Evolutionary conservation across 2,797 vertebrate genomes (phyloP).

Genomic region (Cryptoprocta ferox): DNA sequence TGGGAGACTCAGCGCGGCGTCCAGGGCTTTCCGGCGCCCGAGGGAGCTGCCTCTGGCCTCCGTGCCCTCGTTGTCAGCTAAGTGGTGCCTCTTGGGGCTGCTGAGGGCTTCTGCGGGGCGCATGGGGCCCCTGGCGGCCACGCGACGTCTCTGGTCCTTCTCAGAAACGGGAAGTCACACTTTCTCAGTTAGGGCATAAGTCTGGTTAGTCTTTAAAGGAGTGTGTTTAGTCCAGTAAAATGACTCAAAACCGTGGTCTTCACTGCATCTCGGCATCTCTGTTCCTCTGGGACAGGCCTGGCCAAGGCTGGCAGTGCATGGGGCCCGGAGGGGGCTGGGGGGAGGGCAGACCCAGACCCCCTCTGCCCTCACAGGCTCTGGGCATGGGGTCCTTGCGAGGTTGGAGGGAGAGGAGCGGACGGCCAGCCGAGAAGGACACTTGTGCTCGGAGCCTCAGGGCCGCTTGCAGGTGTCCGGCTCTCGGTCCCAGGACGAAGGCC

Average conservation of each 20-base stretch:
- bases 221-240: background rate
- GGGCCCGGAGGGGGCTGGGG: too few species aligned
- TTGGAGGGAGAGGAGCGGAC: background rate
- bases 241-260: background rate
- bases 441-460: rapidly evolving
- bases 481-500: background rate
- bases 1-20: background rate
- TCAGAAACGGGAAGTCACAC: background rate
- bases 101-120: background rate
- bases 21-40: background rate
- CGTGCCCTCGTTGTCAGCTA: rapidly evolving
- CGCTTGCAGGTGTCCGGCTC: rapidly evolving
- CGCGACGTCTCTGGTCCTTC: background rate
- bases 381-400: background rate
- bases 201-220: background rate
- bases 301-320: too few species aligned
- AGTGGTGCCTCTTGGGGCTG: too few species aligned
- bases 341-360: too few species aligned
- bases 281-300: background rate
- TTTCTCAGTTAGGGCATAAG: background rate
- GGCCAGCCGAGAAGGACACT: background rate
- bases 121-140: rapidly evolving
- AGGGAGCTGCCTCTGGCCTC: background rate
- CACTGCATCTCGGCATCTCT: background rate
- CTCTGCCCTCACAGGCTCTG: background rate